Conservation (phyloP, 2,113 vertebrate genomes). For the Lophura nycthemera region DNA sequence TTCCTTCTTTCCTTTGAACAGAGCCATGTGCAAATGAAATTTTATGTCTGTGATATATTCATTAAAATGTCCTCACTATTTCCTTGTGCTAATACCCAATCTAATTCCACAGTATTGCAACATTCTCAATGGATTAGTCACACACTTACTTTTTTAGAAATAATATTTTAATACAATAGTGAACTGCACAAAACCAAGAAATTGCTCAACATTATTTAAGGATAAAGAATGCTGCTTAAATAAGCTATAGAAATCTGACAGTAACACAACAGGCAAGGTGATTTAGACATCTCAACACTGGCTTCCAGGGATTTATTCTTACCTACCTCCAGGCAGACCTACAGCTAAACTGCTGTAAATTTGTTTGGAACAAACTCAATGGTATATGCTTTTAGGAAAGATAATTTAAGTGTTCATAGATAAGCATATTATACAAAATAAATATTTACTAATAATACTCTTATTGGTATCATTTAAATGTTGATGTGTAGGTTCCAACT, state of each 20-base stretch:
- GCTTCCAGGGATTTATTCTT: neutral
- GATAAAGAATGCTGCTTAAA: neutral
- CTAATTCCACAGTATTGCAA: neutral
- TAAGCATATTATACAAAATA: neutral
- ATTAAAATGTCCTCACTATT: slow-evolving; percentile 3
- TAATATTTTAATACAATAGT: neutral
- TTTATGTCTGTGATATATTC: neutral
- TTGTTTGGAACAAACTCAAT: neutral
- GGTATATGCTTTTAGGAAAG: neutral
- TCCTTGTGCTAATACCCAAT: neutral
- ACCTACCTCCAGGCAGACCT: neutral
- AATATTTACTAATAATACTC: neutral
- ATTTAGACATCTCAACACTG: neutral
- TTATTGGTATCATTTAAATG: neutral
- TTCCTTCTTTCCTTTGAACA: neutral
- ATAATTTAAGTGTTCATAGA: neutral
- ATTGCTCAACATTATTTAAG: neutral
- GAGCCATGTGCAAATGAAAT: neutral
- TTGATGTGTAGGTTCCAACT: neutral
- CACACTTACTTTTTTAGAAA: neutral
- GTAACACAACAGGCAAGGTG: neutral
- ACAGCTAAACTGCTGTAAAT: neutral
- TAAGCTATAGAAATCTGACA: neutral
- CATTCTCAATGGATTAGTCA: neutral
- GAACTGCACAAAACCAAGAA: neutral